phyloP scores from a whole-genome alignment of 2,113 vertebrate species.

The Varanus komodoensis region DNA sequence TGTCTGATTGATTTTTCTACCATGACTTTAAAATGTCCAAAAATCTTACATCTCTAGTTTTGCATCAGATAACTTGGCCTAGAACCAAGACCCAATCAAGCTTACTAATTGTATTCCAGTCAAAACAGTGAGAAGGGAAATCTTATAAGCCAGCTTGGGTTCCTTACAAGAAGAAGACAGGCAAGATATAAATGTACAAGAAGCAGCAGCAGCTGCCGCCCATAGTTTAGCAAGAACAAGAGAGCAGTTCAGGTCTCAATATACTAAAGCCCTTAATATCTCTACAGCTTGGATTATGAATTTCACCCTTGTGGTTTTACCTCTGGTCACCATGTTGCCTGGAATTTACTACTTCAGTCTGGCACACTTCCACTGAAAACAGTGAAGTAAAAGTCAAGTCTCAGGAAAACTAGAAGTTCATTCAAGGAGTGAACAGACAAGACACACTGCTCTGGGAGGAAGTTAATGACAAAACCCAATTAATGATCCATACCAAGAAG shows the following conservation, averaged over 20 bases:
- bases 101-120: background rate
- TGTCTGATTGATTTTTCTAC: no score
- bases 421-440: background rate
- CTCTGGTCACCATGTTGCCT: constrained; percentile 4
- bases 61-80: background rate
- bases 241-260: background rate
- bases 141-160: no score
- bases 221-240: background rate
- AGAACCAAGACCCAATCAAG: background rate
- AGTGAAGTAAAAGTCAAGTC: background rate
- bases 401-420: background rate
- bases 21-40: no score
- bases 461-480: background rate
- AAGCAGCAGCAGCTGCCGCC: no score
- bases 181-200: no score
- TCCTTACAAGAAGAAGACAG: no score
- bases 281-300: background rate
- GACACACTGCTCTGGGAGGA: background rate
- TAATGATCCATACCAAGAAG: background rate
- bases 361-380: constrained; percentile 8
- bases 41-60: background rate
- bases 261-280: background rate
- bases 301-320: constrained; percentile 4
- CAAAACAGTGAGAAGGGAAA: no score
- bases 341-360: background rate